Evolutionary conservation across 2,113 vertebrate species (phyloP).

Genomic region (Menidia beryllina): DNA sequence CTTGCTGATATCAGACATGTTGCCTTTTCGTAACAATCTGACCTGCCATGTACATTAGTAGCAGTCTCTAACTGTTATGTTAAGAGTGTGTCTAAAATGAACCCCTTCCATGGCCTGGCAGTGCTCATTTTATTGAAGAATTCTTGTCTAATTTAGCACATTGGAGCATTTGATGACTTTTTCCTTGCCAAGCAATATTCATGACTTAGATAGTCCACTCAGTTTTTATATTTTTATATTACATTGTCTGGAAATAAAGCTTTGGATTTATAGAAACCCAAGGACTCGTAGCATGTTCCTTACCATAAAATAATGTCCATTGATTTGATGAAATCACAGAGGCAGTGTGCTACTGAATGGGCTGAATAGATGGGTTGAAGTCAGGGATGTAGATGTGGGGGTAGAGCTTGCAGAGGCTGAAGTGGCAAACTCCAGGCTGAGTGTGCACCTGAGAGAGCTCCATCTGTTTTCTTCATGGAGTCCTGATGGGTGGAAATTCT

Average conservation of each 20-base stretch:
- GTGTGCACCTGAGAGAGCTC: slow-evolving; percentile 68
- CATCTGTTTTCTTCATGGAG: slow-evolving; percentile 76
- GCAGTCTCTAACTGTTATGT: slow-evolving; percentile 13
- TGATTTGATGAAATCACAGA: slow-evolving; percentile 73
- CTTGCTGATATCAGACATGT: neutral
- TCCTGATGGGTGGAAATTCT: slow-evolving; percentile 64
- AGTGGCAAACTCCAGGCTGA: slow-evolving; percentile 40
- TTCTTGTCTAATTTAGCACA: slow-evolving; percentile 61
- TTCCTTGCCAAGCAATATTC: slow-evolving; percentile 34
- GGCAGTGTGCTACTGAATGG: slow-evolving; percentile 62
- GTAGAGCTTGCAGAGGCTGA: slow-evolving; percentile 21
- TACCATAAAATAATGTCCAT: slow-evolving; percentile 52
- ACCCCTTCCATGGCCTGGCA: slow-evolving; percentile 24
- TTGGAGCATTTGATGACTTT: slow-evolving; percentile 48
- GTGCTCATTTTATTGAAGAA: slow-evolving; percentile 55
- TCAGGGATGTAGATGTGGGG: neutral
- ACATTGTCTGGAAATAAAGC: slow-evolving; percentile 23
- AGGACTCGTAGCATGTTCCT: slow-evolving; percentile 36
- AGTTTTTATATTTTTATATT: slow-evolving; percentile 47
- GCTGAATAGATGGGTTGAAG: slow-evolving; percentile 17
- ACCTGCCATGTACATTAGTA: neutral
- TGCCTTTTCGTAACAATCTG: neutral
- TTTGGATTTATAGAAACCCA: slow-evolving; percentile 39
- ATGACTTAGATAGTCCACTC: slow-evolving; percentile 46
- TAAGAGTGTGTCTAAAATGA: slow-evolving; percentile 32